Conservation (phyloP, 2,113 vertebrate genomes). For the Antigone vipio region DNA sequence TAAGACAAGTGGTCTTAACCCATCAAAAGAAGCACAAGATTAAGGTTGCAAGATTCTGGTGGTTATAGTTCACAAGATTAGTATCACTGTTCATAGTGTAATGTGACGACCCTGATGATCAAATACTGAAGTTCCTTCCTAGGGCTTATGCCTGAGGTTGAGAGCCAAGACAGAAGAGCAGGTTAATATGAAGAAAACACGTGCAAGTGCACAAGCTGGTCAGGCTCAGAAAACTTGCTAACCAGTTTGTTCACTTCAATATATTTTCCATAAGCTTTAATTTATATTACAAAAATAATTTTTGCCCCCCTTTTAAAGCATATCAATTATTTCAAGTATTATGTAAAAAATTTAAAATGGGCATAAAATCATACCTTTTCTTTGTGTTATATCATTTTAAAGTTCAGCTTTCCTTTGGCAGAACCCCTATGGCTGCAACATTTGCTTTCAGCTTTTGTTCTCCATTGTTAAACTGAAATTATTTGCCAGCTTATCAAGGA, state of each 20-base stretch:
- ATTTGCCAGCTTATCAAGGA: background rate
- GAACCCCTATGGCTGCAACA: background rate
- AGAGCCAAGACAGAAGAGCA: background rate
- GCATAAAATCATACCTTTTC: background rate
- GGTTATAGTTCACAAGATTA: background rate
- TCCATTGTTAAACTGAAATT: background rate
- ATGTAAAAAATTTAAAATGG: background rate
- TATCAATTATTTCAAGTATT: background rate
- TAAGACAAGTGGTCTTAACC: background rate
- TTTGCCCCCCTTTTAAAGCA: background rate
- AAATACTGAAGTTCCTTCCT: background rate
- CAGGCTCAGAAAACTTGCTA: background rate
- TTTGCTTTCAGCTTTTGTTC: background rate
- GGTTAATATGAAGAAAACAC: background rate
- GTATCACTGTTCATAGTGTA: background rate
- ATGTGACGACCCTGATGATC: background rate
- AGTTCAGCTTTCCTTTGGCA: background rate
- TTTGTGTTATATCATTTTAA: background rate
- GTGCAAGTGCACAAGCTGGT: background rate
- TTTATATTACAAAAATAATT: background rate
- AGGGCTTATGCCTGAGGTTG: background rate
- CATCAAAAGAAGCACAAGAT: fast-evolving
- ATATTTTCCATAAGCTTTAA: background rate
- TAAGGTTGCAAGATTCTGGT: background rate
- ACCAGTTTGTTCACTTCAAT: background rate